These are phyloP conservation scores for Callyntrura sp. DNA, from an alignment of 2,888 invertebrate species.

Conservation along the genomic window DNA sequence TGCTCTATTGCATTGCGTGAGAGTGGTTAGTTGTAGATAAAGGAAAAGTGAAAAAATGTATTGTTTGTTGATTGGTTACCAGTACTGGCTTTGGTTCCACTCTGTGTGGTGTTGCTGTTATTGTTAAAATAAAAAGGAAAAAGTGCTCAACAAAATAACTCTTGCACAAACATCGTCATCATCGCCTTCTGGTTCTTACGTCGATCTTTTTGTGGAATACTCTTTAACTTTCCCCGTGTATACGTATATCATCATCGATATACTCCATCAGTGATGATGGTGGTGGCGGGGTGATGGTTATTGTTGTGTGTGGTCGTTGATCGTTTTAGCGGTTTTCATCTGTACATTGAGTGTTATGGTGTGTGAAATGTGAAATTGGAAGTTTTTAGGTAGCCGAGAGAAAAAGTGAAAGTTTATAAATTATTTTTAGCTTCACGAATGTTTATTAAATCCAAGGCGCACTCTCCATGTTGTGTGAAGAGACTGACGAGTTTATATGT, in stretches of 20 bases:
- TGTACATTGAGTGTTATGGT: constrained; percentile 66
- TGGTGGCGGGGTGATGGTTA: constrained; percentile 25
- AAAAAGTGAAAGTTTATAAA: constrained; percentile 49
- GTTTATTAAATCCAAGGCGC: neutral
- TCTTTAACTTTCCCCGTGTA: constrained; percentile 7
- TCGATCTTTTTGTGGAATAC: constrained; percentile 1
- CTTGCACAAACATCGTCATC: neutral
- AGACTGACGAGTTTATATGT: neutral
- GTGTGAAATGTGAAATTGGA: constrained; percentile 73
- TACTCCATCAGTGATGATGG: constrained; percentile 1
- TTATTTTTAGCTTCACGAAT: constrained; percentile 25
- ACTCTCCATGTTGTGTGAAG: neutral
- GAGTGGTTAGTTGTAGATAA: constrained; percentile 68
- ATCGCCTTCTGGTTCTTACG: too few species aligned
- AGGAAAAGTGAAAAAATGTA: constrained; percentile 66
- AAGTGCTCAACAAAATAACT: constrained; percentile 12
- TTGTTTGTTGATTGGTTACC: constrained; percentile 69
- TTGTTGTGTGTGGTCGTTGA: constrained; percentile 46
- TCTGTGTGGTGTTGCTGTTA: neutral
- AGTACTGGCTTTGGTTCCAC: neutral
- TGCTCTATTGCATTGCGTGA: constrained; percentile 6
- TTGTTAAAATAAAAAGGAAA: constrained; percentile 5
- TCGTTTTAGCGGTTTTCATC: constrained; percentile 66
- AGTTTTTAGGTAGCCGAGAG: constrained; percentile 2
- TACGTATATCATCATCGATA: constrained; percentile 28